These are phyloP conservation scores for Tauraco erythrolophus DNA, from an alignment of 2,113 vertebrate genomes.

Conservation along the genomic window DNA sequence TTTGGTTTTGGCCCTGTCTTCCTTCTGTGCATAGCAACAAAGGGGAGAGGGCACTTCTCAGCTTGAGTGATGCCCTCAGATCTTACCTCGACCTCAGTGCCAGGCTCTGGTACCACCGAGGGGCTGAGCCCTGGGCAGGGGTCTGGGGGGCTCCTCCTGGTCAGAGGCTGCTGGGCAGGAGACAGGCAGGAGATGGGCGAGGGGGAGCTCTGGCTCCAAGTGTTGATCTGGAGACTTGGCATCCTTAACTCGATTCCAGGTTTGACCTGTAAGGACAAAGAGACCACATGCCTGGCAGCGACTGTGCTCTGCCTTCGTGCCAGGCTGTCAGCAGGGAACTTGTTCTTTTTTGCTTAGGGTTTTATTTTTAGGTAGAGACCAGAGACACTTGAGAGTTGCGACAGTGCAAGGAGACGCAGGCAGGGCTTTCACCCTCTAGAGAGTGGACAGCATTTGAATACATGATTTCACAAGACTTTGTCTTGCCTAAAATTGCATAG, in stretches of 20 bases:
- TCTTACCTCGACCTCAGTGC: background rate
- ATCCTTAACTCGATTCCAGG: background rate
- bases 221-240: background rate
- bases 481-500: background rate
- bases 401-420: background rate
- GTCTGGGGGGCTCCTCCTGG: background rate
- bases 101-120: background rate
- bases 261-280: constrained; percentile 60
- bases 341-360: constrained; percentile 12
- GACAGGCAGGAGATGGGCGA: background rate
- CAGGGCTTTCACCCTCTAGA: background rate
- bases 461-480: background rate
- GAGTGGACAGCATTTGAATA: background rate
- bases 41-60: background rate
- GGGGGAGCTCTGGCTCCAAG: background rate
- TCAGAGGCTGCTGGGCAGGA: rapidly evolving
- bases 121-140: background rate
- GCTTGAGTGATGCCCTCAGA: background rate
- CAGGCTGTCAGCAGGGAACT: background rate
- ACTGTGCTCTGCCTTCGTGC: constrained; percentile 17
- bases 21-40: background rate
- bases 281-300: background rate
- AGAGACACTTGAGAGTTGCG: background rate
- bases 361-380: constrained; percentile 62
- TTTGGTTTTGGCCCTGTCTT: background rate